These are phyloP conservation scores for Loris lydekkerianus DNA, from an alignment of 2,797 vertebrate species.

Conservation along the genomic window DNA sequence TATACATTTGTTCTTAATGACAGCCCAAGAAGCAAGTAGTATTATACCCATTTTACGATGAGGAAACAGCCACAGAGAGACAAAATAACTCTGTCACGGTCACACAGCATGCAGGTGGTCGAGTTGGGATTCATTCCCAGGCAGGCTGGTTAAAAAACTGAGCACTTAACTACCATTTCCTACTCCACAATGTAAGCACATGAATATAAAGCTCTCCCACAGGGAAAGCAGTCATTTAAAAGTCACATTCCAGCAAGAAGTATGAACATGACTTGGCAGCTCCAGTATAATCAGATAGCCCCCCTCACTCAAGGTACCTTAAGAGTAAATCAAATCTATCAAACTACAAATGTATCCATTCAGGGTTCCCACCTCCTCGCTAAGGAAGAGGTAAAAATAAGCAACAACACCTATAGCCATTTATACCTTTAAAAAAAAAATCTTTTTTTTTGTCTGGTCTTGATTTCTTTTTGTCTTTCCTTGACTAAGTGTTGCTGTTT, in stretches of 20 bases:
- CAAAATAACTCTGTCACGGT: constrained; percentile 9
- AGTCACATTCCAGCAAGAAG: not conserved
- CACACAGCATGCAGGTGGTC: not conserved
- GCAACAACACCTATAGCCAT: not conserved
- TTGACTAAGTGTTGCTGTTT: not conserved
- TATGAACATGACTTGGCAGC: not conserved
- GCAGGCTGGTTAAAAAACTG: not conserved
- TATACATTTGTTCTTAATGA: not conserved
- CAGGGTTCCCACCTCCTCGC: not conserved
- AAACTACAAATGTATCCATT: not conserved
- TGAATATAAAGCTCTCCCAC: not conserved
- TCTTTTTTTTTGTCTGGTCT: not conserved
- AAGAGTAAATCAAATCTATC: not conserved
- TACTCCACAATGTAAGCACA: not conserved
- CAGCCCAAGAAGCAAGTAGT: not conserved
- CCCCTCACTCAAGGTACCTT: not conserved
- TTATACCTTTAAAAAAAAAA: constrained; percentile 25
- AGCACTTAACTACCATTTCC: not conserved
- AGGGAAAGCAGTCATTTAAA: not conserved
- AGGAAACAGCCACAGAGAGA: constrained; percentile 11
- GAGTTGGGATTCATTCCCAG: constrained; percentile 12
- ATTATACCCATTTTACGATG: not conserved
- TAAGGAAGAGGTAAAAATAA: not conserved
- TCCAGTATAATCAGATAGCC: not conserved
- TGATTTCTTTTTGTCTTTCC: constrained; percentile 51